These are phyloP conservation scores for Zenarchopterus dispar DNA, from an alignment of 2,797 vertebrate species.

Conservation along the genomic window DNA sequence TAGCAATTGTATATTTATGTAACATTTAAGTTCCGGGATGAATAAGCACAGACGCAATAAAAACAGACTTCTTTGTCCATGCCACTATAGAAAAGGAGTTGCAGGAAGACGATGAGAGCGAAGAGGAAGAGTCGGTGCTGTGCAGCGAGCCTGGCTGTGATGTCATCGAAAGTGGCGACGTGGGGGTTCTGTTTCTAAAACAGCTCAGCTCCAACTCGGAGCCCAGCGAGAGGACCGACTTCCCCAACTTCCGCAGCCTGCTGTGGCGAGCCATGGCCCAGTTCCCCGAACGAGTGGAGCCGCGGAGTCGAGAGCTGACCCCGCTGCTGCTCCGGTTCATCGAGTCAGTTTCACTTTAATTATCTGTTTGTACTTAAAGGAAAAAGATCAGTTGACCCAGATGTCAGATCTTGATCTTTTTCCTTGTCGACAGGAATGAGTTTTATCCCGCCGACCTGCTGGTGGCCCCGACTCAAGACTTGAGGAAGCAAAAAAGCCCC, in stretches of 20 bases:
- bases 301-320: conserved; percentile 91
- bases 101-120: conserved; percentile 58
- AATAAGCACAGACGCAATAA: too few relatives aligned
- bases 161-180: conserved; percentile 78
- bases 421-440: conserved; percentile 86
- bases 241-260: conserved; percentile 92
- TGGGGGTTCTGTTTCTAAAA: conserved; percentile 85
- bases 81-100: conserved; percentile 86
- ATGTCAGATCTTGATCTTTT: not conserved
- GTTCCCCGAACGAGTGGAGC: conserved; percentile 91
- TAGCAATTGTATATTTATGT: too few relatives aligned
- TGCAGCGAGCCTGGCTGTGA: conserved; percentile 64
- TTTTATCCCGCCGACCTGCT: conserved; percentile 91
- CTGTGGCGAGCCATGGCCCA: conserved; percentile 91
- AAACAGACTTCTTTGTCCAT: not conserved
- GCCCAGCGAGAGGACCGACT: conserved; percentile 86
- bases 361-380: too few relatives aligned
- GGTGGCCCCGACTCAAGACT: conserved; percentile 91
- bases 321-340: conserved; percentile 94
- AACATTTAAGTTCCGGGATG: too few relatives aligned
- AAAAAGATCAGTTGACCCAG: not conserved
- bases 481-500: conserved; percentile 77
- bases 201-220: conserved; percentile 77
- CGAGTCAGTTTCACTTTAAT: conserved; percentile 76
- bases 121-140: conserved; percentile 10